Evolutionary conservation across 2,797 vertebrate species (phyloP), one percentile per base, ranked within the genome.

Genomic region (Tadarida brasiliensis): DNA sequence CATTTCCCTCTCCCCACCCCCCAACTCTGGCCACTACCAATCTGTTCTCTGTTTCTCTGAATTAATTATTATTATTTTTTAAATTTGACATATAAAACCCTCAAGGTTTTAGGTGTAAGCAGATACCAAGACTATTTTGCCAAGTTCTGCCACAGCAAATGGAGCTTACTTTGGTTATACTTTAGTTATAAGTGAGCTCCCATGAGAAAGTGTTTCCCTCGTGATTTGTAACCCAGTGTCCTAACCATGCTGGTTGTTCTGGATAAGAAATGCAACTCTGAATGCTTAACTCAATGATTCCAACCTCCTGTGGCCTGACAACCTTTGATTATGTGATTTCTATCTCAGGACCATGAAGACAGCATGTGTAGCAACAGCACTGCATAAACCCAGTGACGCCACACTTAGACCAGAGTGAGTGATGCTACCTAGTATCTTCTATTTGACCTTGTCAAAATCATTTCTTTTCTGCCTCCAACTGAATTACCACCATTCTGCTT

Each of bases 261-360:
- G 59, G 57, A 57, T 54, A 78, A 94, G 77, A 94, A 87, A 80
- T n/a, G 67, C 44, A 82, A n/a, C 44, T 83, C 49, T 15, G 28
- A 35, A 35, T 63, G 47, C 12, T 83, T 83, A 91, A 30, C 33
- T 5, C 63, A 61, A 9, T 74, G 39, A 59, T 82, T 61, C 78
- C 51, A 87, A 65, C 39, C 10, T 68, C 93, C 28, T 82, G 74
- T 88, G 67, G n/a, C 67, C 57, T 91, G 28, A 59, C 19, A 92
- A n/a, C 47, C 35, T 30, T n/a, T 67, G 90, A 77, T 88, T 35
- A 24, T 57, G 28, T 68, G 82, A 80, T 85, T 80, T 92, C 85
- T 11, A 9, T 47, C 51, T 65, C 61, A 91, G 63, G 77, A 70
- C 35, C 20, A 24, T 49, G 44, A 68, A 70, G 68, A 68, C 0